phyloP scores from a whole-genome alignment of 2,797 vertebrate genomes.

The Salmo trutta region DNA sequence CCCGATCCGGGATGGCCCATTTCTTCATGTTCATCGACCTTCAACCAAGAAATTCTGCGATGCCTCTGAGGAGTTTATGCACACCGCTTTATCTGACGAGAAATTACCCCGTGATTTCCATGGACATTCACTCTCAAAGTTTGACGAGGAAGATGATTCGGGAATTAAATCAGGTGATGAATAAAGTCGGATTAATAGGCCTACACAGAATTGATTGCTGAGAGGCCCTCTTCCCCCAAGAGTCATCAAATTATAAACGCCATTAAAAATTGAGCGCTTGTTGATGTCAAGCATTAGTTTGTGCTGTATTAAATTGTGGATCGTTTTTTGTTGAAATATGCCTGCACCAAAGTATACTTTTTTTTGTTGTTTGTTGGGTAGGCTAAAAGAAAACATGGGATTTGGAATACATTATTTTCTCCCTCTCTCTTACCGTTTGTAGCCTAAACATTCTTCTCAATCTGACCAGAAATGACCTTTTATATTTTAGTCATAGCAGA shows the following conservation, averaged over 20 bases:
- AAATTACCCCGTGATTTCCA: slow-evolving; percentile 47
- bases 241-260: not conserved
- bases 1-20: slow-evolving; percentile 70
- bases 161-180: slow-evolving; percentile 80
- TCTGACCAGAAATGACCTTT: not conserved
- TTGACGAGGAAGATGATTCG: slow-evolving; percentile 76
- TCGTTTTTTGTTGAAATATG: not conserved
- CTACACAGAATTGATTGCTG: not conserved
- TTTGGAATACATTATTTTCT: too few relatives aligned
- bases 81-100: slow-evolving; percentile 46
- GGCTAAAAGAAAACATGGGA: too few relatives aligned
- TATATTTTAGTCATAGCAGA: too few relatives aligned
- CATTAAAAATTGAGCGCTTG: not conserved
- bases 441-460: not conserved
- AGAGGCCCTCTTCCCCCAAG: not conserved
- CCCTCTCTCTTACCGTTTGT: too few relatives aligned
- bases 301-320: not conserved
- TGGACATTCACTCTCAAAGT: slow-evolving; percentile 46
- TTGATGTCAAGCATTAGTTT: not conserved
- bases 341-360: not conserved
- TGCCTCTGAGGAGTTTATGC: slow-evolving; percentile 65
- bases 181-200: not conserved
- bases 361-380: too few relatives aligned
- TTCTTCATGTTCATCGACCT: slow-evolving; percentile 70
- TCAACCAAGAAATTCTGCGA: slow-evolving; percentile 66